Conservation (phyloP, 2,888 invertebrate genomes). For the Sinohyriopsis cumingii region DNA sequence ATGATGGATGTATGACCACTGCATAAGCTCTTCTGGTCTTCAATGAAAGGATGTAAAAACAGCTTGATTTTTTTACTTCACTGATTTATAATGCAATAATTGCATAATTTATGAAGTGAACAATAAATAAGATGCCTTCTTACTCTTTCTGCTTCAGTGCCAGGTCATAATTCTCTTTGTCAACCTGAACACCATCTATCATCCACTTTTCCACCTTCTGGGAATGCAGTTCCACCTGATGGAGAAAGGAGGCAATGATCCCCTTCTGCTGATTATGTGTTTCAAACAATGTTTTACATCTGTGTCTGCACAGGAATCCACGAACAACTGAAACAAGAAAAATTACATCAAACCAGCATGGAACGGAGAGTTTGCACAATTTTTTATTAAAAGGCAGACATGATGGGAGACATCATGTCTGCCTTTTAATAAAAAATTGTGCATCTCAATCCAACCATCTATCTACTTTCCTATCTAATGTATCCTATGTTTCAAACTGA, state of each 20-base stretch:
- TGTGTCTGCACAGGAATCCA: conserved; percentile 34
- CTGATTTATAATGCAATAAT: no score
- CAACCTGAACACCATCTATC: conserved; percentile 6
- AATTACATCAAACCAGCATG: not conserved
- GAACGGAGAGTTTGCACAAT: not conserved
- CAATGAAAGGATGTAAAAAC: no score
- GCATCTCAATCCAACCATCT: no score
- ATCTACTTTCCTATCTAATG: no score
- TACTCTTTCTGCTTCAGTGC: conserved; percentile 28
- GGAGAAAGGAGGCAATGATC: conserved; percentile 7
- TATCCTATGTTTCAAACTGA: no score
- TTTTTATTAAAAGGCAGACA: no score
- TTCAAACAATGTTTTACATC: conserved; percentile 15
- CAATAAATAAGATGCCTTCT: not conserved
- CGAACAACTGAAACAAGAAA: conserved; percentile 31
- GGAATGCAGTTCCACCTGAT: conserved; percentile 13
- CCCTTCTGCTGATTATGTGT: conserved; percentile 9
- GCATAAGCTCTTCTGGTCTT: no score
- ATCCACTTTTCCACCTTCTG: conserved; percentile 13
- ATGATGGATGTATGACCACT: no score
- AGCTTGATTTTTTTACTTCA: no score
- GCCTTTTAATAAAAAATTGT: no score
- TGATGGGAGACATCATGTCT: not conserved
- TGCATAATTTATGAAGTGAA: no score
- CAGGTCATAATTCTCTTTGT: conserved; percentile 27